Evolutionary conservation across 2,113 vertebrate genomes (phyloP).

Genomic region (Puntigrus tetrazona): DNA sequence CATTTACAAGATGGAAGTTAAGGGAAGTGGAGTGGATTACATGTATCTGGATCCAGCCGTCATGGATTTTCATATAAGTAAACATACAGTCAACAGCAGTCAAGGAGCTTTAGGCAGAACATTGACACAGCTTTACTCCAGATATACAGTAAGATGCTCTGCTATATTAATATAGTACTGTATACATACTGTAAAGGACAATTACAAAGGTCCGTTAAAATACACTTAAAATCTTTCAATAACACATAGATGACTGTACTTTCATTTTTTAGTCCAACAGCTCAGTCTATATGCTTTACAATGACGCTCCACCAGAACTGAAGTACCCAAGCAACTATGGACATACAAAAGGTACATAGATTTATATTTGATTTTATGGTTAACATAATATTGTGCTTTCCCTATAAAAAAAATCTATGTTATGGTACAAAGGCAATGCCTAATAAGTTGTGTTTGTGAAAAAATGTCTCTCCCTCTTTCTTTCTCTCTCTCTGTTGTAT

Average conservation of each 20-base stretch:
- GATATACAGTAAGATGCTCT: slow-evolving; percentile 74
- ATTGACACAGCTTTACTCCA: slow-evolving; percentile 81
- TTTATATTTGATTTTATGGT: no score
- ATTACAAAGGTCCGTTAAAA: not conserved
- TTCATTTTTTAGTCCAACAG: slow-evolving; percentile 67
- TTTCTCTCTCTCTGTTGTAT: not conserved
- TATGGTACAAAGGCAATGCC: not conserved
- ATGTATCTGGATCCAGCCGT: slow-evolving; percentile 84
- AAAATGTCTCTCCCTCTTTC: not conserved
- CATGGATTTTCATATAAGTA: slow-evolving; percentile 77
- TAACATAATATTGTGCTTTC: no score
- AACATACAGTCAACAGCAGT: slow-evolving; percentile 79
- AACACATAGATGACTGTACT: not conserved
- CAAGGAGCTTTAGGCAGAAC: slow-evolving; percentile 79
- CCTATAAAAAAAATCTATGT: no score
- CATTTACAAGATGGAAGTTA: slow-evolving; percentile 66
- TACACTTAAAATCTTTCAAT: not conserved
- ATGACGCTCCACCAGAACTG: slow-evolving; percentile 80
- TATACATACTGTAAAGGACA: no score
- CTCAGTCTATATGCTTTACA: slow-evolving; percentile 84
- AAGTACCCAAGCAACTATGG: slow-evolving; percentile 73
- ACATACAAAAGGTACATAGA: slow-evolving; percentile 92
- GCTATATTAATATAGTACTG: not conserved
- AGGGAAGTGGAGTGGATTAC: slow-evolving; percentile 83
- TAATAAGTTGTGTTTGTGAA: not conserved